Evolutionary conservation across 2,113 vertebrate species (phyloP), one percentile per base, ranked within the genome.

Genomic region (Neodontobutis hainanensis): DNA sequence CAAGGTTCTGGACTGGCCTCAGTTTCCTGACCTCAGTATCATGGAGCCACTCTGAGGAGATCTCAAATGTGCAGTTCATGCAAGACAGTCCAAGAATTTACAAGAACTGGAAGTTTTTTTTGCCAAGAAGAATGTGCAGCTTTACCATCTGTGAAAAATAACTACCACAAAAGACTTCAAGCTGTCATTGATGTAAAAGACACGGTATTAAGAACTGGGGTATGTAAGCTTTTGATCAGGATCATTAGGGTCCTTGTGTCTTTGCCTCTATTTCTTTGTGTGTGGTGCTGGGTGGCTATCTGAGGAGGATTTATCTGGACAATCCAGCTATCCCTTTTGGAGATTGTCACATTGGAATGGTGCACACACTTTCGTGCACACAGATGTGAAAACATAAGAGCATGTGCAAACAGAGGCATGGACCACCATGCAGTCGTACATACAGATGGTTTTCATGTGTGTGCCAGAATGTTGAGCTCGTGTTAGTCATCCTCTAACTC

Each of bases 261-360:
- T 56, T 51, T n/a, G 42, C 4, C 32, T 57, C 9, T 78, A n/a
- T 55, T 45, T 50, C 40, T 66, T 65, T 34, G 14, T 69, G 68
- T 87, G 78, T 70, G 79, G 70, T 83, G 71, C 55, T 55, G 56
- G 68, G 50, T 81, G 45, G 65, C 55, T 73, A 59, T 47, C 68
- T 85, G 85, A 88, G 73, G 63, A 80, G 87, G 78, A 89, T 87
- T 86, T 78, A 85, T 85, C 67, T 74, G 68, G 82, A 87, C 86
- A 87, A 83, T 78, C 66, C 72, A 48, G 69, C 70, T 40, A 65
- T 71, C 80, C 81, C 85, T 85, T 60, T 78, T 83, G 83, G 87
- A 84, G 42, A 66, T 59, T 51, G 83, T 71, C 47, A 57, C 76
- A 63, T 64, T 63, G 32, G 51, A 81, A 69, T 65, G 51, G 67